phyloP scores from a whole-genome alignment of 2,797 vertebrate genomes.

The Enteromius argenteus region DNA sequence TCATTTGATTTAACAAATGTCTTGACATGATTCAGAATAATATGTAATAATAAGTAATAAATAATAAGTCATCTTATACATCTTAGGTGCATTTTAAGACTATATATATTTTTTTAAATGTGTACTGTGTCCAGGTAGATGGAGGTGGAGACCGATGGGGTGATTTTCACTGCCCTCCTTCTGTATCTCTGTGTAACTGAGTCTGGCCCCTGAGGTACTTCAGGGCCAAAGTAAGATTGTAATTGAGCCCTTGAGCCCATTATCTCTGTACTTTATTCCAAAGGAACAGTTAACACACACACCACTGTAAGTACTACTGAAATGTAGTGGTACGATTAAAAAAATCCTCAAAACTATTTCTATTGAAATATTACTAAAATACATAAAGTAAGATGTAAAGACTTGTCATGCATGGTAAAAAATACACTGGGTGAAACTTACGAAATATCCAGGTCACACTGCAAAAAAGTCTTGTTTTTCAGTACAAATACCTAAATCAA shows the following conservation, averaged over 20 bases:
- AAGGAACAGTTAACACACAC: conserved; percentile 15
- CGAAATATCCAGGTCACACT: background rate
- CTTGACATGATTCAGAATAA: background rate
- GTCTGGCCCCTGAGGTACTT: conserved; percentile 16
- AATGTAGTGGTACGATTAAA: background rate
- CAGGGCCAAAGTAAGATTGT: conserved; percentile 18
- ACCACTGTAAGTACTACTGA: conserved; percentile 7
- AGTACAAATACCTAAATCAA: background rate
- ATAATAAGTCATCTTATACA: background rate
- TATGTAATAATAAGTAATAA: background rate
- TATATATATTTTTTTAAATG: background rate
- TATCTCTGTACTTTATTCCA: conserved; percentile 11
- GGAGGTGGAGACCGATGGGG: background rate
- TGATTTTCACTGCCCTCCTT: conserved; percentile 39
- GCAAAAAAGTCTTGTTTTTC: background rate
- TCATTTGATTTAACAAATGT: conserved; percentile 51
- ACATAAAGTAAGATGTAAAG: background rate
- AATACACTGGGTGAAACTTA: background rate
- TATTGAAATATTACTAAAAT: background rate
- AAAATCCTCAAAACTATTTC: background rate
- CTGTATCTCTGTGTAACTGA: conserved; percentile 22
- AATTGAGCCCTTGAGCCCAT: conserved; percentile 29
- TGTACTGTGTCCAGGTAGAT: background rate
- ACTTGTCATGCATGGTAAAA: background rate
- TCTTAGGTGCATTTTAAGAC: background rate